Conservation (phyloP, 2,888 invertebrate species). For the Drosophila phalerata region DNA sequence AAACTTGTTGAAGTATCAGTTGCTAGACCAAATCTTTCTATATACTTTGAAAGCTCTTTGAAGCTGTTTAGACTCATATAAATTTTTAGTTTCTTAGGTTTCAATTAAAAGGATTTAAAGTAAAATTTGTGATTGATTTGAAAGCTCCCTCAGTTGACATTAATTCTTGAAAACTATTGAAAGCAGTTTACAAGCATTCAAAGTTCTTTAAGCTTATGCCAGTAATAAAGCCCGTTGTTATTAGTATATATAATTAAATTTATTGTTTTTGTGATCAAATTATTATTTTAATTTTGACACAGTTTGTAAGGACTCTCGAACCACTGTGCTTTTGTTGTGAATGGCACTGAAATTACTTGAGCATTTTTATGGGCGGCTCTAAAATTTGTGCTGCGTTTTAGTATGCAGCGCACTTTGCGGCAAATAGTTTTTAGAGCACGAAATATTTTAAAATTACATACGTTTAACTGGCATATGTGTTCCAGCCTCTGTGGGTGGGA, state of each 20-base stretch:
- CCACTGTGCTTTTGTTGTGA: conserved; percentile 52
- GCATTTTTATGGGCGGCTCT: conserved; percentile 34
- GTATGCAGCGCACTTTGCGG: conserved; percentile 66
- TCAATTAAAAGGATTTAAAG: too few relatives aligned
- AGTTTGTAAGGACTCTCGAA: not conserved
- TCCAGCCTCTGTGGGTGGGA: not conserved
- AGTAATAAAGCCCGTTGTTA: not conserved
- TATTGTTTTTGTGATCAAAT: not conserved
- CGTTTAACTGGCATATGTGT: conserved; percentile 38
- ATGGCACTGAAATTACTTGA: conserved; percentile 60
- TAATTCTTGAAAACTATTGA: too few relatives aligned
- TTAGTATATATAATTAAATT: too few relatives aligned
- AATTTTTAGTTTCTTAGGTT: not conserved
- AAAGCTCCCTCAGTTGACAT: too few relatives aligned
- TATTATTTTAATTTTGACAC: not conserved
- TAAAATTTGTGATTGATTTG: not conserved
- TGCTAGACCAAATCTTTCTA: too few relatives aligned
- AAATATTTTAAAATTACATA: conserved; percentile 65
- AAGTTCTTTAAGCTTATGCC: not conserved
- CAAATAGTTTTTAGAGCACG: conserved; percentile 77
- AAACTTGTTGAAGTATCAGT: too few relatives aligned
- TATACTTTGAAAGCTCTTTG: too few relatives aligned
- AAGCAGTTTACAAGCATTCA: too few relatives aligned
- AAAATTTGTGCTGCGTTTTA: conserved; percentile 57
- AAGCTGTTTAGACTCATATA: not conserved